Percentiles rank a stretch among this genome's conserved stretches.
Conservation (phyloP, 2,113 vertebrate genomes). For the Saimiri boliviensis region DNA sequence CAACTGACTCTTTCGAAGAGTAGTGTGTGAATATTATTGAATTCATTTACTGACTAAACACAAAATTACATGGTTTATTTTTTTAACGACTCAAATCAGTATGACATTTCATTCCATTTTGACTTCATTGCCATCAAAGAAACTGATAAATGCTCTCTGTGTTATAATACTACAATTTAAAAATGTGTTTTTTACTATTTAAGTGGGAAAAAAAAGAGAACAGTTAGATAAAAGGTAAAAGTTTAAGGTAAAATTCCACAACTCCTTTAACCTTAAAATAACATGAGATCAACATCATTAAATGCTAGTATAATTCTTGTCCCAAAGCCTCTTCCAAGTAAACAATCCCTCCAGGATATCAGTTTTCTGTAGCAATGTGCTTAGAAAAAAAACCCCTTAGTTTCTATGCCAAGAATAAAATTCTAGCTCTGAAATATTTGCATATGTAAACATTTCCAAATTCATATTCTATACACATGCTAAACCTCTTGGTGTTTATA, state of each 20-base stretch:
- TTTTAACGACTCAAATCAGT: background rate
- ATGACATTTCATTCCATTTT: background rate
- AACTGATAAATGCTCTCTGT: background rate
- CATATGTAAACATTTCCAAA: conserved; percentile 52
- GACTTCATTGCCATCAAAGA: background rate
- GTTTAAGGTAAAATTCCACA: background rate
- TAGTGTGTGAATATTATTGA: background rate
- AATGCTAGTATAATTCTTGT: background rate
- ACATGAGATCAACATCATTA: background rate
- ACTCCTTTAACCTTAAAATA: conserved; percentile 25
- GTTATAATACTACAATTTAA: background rate
- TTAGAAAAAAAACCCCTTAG: background rate
- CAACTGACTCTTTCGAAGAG: background rate
- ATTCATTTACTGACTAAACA: conserved; percentile 11
- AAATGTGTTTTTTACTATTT: background rate
- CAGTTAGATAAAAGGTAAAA: background rate
- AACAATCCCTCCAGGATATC: background rate
- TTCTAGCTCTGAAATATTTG: conserved; percentile 41
- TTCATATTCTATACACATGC: background rate
- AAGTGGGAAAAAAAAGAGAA: background rate
- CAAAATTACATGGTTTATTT: background rate
- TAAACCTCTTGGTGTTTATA: background rate
- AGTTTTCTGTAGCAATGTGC: background rate
- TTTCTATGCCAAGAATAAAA: conserved; percentile 24
- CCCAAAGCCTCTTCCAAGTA: background rate